phyloP scores from a whole-genome alignment of 2,113 vertebrate species.

The Clupea harengus region DNA sequence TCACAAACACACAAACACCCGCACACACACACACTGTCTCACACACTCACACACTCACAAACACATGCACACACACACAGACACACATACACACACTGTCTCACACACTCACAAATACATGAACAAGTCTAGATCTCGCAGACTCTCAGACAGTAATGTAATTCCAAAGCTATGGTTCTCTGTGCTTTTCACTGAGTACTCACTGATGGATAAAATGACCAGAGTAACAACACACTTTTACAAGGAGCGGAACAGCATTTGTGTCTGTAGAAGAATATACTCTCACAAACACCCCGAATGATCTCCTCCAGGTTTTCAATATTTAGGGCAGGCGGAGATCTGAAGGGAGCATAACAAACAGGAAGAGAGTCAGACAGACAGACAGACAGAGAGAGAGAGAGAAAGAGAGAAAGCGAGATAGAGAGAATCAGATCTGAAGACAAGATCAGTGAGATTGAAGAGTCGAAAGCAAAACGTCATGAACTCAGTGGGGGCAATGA shows the following conservation, averaged over 20 bases:
- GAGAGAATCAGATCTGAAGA: slow-evolving; percentile 21
- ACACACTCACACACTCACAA: slow-evolving; percentile 37
- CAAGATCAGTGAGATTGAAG: neutral
- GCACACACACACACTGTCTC: neutral
- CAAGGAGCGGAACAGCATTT: neutral
- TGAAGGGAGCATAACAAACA: slow-evolving; percentile 47
- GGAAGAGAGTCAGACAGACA: slow-evolving; percentile 40
- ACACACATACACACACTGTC: slow-evolving; percentile 26
- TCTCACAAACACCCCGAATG: neutral
- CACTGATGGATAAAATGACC: neutral
- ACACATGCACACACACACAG: neutral
- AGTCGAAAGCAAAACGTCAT: neutral
- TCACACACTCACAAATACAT: neutral
- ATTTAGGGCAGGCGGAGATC: neutral
- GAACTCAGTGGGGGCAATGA: neutral
- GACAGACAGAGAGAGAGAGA: slow-evolving; percentile 25
- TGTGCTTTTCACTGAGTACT: neutral
- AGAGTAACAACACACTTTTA: neutral
- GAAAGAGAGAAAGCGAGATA: slow-evolving; percentile 20
- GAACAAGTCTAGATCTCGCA: neutral
- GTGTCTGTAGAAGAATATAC: neutral
- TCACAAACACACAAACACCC: neutral
- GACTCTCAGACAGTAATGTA: too few relatives aligned
- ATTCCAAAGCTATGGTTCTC: neutral
- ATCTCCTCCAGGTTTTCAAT: neutral